Conservation (phyloP, 1,140 invertebrate genomes). For the Ceratoteleas bidentatus region DNA sequence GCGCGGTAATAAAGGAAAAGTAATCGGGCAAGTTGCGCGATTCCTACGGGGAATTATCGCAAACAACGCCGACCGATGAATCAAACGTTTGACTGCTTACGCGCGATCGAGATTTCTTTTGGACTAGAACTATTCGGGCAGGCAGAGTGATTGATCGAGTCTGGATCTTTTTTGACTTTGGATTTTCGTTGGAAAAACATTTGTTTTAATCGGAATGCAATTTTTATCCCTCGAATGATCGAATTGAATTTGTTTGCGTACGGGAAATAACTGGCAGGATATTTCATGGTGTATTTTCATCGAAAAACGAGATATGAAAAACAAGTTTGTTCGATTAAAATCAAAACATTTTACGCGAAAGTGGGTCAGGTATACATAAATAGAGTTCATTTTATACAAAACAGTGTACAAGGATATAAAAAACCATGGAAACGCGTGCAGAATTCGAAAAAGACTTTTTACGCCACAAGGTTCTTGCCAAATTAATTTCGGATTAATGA, state of each 20-base stretch:
- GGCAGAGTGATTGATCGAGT: slow-evolving; percentile 23
- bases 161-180: slow-evolving; percentile 11
- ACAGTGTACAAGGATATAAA: no score
- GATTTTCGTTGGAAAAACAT: neutral
- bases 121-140: slow-evolving; percentile 37
- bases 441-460: no score
- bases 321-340: no score
- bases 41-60: slow-evolving; percentile 48
- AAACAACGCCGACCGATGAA: slow-evolving; percentile 42
- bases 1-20: slow-evolving; percentile 39
- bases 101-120: slow-evolving; percentile 40
- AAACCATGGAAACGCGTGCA: no score
- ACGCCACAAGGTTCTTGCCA: no score
- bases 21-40: slow-evolving; percentile 33
- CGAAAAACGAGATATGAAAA: no score
- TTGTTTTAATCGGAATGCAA: neutral
- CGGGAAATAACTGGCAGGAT: no score
- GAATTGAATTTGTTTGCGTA: neutral
- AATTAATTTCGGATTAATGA: no score
- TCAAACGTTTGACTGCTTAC: slow-evolving; percentile 55
- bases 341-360: no score
- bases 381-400: no score
- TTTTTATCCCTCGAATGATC: neutral
- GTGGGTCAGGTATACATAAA: no score
- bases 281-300: no score